Conservation (phyloP, 92 coral and sea anemone genomes). For the Anthopleura xanthogrammica region DNA sequence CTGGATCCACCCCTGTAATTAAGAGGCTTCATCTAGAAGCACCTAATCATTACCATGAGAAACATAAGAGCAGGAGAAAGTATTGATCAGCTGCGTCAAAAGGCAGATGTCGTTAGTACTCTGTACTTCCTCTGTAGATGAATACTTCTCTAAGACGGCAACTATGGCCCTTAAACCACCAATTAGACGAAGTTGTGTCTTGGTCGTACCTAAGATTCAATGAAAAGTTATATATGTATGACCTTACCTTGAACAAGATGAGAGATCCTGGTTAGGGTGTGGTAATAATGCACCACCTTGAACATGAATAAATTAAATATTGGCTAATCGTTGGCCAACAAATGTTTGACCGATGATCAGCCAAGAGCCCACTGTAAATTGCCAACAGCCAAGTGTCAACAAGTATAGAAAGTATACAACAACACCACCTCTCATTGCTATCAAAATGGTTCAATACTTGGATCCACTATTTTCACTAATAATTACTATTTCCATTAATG, state of each 20-base stretch:
- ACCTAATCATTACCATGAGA: slow-evolving; percentile 6
- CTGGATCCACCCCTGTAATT: no score
- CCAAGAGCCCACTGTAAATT: no score
- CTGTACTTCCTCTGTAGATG: not conserved
- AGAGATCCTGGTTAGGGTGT: no score
- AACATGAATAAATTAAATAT: no score
- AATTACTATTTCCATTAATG: slow-evolving; percentile 26
- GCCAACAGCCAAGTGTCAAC: no score
- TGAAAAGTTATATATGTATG: not conserved
- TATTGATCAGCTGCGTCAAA: slow-evolving; percentile 27
- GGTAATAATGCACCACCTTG: no score
- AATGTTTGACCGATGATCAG: no score
- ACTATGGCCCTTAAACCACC: slow-evolving; percentile 47
- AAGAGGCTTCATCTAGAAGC: not conserved
- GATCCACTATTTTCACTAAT: not conserved
- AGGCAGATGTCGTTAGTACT: not conserved
- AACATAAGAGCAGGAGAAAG: slow-evolving; percentile 17
- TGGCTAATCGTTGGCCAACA: no score
- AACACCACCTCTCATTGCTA: not conserved
- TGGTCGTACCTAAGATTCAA: slow-evolving; percentile 25
- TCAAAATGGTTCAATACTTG: no score
- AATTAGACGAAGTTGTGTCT: slow-evolving; percentile 33
- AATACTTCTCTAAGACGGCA: slow-evolving; percentile 9
- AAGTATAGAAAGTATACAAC: no score
- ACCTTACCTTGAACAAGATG: no score